Conservation (phyloP, 2,888 invertebrate species). For the Dastarcus helophoroides region DNA sequence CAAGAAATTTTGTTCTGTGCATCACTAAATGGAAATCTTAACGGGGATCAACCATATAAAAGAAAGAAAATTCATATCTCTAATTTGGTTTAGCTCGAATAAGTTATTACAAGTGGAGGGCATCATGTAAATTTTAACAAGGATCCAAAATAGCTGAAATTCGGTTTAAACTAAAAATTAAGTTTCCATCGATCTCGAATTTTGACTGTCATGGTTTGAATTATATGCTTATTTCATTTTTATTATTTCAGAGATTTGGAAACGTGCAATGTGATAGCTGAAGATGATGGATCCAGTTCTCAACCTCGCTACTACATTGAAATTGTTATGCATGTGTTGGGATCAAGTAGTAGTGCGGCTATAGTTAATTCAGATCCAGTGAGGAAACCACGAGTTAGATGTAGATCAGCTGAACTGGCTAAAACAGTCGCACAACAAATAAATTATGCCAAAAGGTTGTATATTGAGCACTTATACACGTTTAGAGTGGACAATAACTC, state of each 20-base stretch:
- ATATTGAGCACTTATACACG: constrained; percentile 70
- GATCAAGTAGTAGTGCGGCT: constrained; percentile 32
- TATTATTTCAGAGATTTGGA: constrained; percentile 46
- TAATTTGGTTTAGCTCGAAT: no score
- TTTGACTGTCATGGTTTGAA: no score
- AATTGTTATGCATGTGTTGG: constrained; percentile 49
- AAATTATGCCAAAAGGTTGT: constrained; percentile 77
- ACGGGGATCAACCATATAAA: no score
- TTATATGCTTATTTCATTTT: background rate
- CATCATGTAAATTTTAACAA: no score
- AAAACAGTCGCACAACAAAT: constrained; percentile 67
- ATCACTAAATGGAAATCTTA: no score
- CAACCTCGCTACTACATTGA: constrained; percentile 54
- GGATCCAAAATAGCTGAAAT: no score
- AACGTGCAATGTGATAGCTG: constrained; percentile 49
- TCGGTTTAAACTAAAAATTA: no score
- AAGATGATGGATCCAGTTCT: constrained; percentile 38
- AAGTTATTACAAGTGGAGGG: no score
- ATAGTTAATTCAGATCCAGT: constrained; percentile 42
- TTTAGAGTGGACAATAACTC: constrained; percentile 32
- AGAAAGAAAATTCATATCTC: no score
- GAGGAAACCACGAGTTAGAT: constrained; percentile 65
- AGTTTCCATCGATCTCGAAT: no score
- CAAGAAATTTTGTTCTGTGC: no score
- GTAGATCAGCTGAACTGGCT: constrained; percentile 60